Evolutionary conservation across 2,888 invertebrate species (phyloP).

Genomic region (Eupsilia transversa): DNA sequence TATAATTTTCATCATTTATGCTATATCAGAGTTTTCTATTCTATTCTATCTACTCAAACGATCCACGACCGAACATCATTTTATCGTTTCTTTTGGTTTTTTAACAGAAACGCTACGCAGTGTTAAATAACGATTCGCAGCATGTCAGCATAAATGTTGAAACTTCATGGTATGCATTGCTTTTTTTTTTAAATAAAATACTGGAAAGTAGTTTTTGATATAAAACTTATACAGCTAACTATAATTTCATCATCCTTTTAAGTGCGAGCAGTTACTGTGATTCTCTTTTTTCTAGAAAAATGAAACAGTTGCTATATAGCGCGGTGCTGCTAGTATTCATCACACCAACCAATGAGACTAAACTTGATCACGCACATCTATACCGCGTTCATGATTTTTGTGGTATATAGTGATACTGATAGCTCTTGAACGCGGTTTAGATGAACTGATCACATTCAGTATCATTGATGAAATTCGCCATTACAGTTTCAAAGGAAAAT

Average conservation of each 20-base stretch:
- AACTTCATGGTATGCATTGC: background rate
- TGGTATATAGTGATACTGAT: no score
- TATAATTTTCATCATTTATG: conserved; percentile 2
- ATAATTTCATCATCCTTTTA: background rate
- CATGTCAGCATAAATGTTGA: background rate
- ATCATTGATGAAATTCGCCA: no score
- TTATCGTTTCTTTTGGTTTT: background rate
- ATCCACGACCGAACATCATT: background rate
- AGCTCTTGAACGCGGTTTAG: no score
- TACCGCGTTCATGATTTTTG: no score
- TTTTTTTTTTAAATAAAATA: conserved; percentile 1
- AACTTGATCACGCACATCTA: no score
- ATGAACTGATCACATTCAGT: no score
- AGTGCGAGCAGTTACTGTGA: background rate
- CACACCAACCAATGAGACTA: no score
- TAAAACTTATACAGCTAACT: background rate
- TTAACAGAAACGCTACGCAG: background rate
- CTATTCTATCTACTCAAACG: background rate
- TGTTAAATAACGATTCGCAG: background rate
- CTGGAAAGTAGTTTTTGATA: background rate
- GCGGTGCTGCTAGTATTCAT: background rate
- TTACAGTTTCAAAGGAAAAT: no score
- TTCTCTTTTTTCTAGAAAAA: background rate
- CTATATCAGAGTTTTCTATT: background rate
- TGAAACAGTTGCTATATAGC: background rate